phyloP scores from a whole-genome alignment of 2,113 vertebrate genomes.

The Anarhynchus alexandrinus region DNA sequence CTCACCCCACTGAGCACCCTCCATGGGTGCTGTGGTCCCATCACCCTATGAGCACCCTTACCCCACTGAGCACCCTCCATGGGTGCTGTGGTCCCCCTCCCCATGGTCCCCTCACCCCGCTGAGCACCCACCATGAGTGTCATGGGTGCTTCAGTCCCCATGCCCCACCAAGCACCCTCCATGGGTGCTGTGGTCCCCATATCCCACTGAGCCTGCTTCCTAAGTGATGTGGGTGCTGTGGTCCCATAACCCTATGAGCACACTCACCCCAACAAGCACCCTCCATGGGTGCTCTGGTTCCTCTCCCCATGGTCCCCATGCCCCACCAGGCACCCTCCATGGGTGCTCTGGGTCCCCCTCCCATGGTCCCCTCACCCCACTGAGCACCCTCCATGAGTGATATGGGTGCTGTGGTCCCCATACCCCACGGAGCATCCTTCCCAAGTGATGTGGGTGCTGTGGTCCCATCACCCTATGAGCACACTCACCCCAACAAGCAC shows the following conservation, averaged over 20 bases:
- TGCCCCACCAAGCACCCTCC: too few species aligned
- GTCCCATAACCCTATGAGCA: neutral
- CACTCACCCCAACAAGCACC: neutral
- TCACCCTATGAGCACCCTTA: too few species aligned
- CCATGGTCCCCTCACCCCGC: neutral
- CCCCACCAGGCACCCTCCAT: too few species aligned
- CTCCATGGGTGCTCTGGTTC: neutral
- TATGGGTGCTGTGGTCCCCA: neutral
- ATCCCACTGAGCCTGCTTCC: too few species aligned
- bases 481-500: neutral
- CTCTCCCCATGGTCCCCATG: neutral
- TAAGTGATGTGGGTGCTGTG: too few species aligned
- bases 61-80: too few species aligned
- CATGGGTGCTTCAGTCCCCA: too few species aligned
- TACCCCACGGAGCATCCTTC: neutral
- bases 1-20: neutral
- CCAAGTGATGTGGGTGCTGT: neutral
- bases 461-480: neutral
- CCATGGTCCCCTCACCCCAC: too few species aligned
- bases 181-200: too few species aligned
- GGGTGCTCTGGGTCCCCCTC: too few species aligned
- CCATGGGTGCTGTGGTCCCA: too few species aligned
- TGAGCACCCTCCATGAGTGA: neutral
- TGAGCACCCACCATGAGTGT: neutral
- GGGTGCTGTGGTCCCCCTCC: too few species aligned